These are phyloP conservation scores for Drosophila pandora DNA, from an alignment of 1,140 invertebrate genomes.

Conservation along the genomic window DNA sequence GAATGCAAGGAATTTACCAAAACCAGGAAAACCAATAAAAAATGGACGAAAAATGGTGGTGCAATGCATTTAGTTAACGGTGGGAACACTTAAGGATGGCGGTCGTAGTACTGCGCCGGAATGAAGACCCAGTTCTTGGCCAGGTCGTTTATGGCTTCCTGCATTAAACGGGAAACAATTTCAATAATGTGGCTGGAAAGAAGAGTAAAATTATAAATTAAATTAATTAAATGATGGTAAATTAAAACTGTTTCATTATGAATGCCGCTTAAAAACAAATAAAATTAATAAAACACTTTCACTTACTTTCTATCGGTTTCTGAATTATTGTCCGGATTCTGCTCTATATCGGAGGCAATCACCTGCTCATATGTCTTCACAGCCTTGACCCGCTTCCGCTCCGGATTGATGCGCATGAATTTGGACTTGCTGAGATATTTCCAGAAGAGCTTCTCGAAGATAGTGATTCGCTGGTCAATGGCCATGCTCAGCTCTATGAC, in stretches of 20 bases:
- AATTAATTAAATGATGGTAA: background rate
- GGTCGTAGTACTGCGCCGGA: conserved; percentile 65
- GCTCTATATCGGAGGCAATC: conserved; percentile 11
- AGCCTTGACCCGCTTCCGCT: conserved; percentile 37
- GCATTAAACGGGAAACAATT: conserved; percentile 58
- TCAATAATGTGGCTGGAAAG: conserved; percentile 50
- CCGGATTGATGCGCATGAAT: conserved; percentile 65
- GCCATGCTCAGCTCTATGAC: conserved; percentile 70
- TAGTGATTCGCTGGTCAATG: conserved; percentile 70
- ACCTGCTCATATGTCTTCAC: conserved; percentile 59
- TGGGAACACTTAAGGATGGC: conserved; percentile 24
- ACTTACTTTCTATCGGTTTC: conserved; percentile 53
- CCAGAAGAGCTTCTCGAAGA: conserved; percentile 81
- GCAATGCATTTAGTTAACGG: conserved; percentile 35
- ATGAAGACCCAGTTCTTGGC: conserved; percentile 78
- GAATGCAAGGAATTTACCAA: conserved; percentile 6
- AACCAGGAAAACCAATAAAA: conserved; percentile 1
- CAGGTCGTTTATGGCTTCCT: conserved; percentile 66
- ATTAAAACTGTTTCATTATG: background rate
- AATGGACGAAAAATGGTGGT: conserved; percentile 17
- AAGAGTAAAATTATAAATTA: background rate
- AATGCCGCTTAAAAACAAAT: background rate
- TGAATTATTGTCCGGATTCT: background rate
- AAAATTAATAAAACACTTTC: background rate
- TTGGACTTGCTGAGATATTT: conserved; percentile 73